These are phyloP conservation scores for Tuberolachnus salignus DNA, from an alignment of 2,888 invertebrate genomes.

Conservation along the genomic window DNA sequence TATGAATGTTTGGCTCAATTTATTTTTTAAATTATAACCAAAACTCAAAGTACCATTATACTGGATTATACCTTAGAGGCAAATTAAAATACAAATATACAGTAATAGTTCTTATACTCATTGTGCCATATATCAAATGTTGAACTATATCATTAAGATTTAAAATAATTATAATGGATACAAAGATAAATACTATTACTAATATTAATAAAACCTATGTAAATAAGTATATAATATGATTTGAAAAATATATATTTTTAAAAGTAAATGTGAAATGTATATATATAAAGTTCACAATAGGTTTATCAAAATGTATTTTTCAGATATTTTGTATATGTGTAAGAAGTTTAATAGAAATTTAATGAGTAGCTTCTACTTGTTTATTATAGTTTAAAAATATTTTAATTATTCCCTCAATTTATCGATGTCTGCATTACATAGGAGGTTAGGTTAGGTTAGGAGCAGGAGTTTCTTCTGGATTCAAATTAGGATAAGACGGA, in stretches of 20 bases:
- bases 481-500: slow-evolving; percentile 13
- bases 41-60: too few relatives aligned
- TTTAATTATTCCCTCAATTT: not conserved
- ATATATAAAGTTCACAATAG: too few relatives aligned
- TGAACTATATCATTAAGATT: not conserved
- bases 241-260: not conserved
- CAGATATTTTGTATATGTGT: not conserved
- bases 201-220: not conserved
- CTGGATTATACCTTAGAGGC: too few relatives aligned
- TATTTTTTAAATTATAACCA: too few relatives aligned
- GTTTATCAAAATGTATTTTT: not conserved
- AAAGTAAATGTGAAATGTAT: too few relatives aligned
- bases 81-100: too few relatives aligned
- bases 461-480: not conserved
- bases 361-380: too few relatives aligned
- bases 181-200: not conserved
- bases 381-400: too few relatives aligned
- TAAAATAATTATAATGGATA: not conserved
- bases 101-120: too few relatives aligned
- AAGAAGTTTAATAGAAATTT: not conserved
- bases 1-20: too few relatives aligned
- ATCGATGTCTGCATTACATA: slow-evolving; percentile 58
- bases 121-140: too few relatives aligned
- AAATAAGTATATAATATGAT: too few relatives aligned
- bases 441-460: slow-evolving; percentile 57